Evolutionary conservation across 2,888 invertebrate genomes (phyloP), one percentile per base, ranked within the genome.

Genomic region (Drosophila villosipedis): DNA sequence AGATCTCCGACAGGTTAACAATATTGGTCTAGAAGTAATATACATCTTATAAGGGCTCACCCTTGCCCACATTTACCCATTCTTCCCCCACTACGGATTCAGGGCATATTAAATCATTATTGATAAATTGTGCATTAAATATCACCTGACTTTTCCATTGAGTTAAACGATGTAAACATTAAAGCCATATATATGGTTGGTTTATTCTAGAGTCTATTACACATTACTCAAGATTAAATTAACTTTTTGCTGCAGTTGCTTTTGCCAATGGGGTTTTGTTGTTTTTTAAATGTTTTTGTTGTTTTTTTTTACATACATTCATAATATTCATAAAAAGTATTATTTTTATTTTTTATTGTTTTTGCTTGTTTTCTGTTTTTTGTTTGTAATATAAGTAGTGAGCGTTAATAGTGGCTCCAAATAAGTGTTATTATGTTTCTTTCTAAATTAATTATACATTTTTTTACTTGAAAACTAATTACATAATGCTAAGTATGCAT

Each of bases 121-220:
- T 53, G 22, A 22, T 31, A 52, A 52, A 31, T 22, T 4, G 2
- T 53, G 31, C 12, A 22, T 9, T 19, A 58, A 58, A 49, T 43
- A 39, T 39, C 19, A 37, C 10, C 19, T 10, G 47, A 9, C 57
- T 41, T 63, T 61, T 49, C 47, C 47, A 67, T 47, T 43, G 10
- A 68, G 7, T 16, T 31, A 55, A 41, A 49, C 55, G 16, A 10
- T 70, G 73, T 80, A 67, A 90, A 90, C 83, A 84, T 90, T 90
- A 77, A 87, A 89, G 88, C 88, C 90, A 89, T 87, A 82, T 80
- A 78, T 84, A 89, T 80, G 75, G 78, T 80, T 82, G 76, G 60
- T 90, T 90, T 90, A 88, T 85, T 90, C 72, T 89, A 82, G 62
- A 80, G 61, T 70, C 83, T 84, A 80, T 85, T 87, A 84, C 84